Conservation (phyloP, 2,797 vertebrate species). For the Heteromormyrus szaboi region DNA sequence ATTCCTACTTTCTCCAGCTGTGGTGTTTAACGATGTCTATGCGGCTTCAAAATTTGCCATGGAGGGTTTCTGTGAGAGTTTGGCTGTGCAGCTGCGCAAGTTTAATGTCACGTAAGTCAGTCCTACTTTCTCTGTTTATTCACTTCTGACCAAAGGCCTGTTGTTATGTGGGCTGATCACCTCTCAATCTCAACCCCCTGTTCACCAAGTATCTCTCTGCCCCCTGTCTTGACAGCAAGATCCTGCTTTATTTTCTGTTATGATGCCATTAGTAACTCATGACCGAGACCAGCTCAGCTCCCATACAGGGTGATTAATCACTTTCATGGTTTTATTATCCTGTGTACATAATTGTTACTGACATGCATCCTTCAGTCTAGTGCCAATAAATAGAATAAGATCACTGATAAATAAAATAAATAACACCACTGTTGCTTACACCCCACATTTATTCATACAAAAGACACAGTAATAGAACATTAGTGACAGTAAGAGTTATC, state of each 20-base stretch:
- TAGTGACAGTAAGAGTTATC: not conserved
- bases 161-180: not conserved
- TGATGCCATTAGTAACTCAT: not conserved
- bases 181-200: too few species aligned
- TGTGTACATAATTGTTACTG: not conserved
- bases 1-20: conserved; percentile 45
- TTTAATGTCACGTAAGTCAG: conserved; percentile 69
- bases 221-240: not conserved
- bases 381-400: not conserved
- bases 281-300: not conserved
- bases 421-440: not conserved
- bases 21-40: conserved; percentile 71
- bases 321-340: not conserved
- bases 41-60: conserved; percentile 73
- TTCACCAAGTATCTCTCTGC: not conserved
- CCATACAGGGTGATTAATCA: not conserved
- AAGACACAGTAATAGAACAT: not conserved
- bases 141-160: not conserved
- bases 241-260: not conserved
- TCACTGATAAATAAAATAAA: not conserved
- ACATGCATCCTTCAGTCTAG: not conserved
- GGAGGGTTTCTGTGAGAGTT: conserved; percentile 76
- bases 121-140: not conserved
- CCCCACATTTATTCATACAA: too few species aligned
- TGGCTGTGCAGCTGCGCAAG: conserved; percentile 65